Evolutionary conservation across 2,888 invertebrate species (phyloP).

Genomic region (Dryomyza anilis): DNA sequence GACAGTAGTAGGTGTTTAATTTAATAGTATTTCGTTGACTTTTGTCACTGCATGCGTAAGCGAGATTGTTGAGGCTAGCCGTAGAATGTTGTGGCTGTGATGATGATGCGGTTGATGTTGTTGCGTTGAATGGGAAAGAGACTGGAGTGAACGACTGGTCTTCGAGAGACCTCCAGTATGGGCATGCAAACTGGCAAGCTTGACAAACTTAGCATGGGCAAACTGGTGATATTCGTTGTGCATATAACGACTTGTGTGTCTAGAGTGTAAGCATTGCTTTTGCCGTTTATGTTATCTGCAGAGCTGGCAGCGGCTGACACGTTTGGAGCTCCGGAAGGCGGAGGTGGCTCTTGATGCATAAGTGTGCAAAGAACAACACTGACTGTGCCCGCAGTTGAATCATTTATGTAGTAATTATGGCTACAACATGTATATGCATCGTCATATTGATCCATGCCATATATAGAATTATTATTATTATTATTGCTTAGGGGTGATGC

Average conservation of each 20-base stretch:
- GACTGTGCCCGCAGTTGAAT: background rate
- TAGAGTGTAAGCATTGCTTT: too few species aligned
- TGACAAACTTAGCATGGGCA: slow-evolving; percentile 15
- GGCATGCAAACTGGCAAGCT: slow-evolving; percentile 22
- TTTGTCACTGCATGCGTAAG: slow-evolving; percentile 57
- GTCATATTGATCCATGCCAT: slow-evolving; percentile 49
- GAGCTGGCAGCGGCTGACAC: too few species aligned
- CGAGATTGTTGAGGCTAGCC: slow-evolving; percentile 39
- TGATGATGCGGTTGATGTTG: slow-evolving; percentile 27
- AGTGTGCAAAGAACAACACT: slow-evolving; percentile 17
- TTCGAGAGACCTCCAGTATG: slow-evolving; percentile 21
- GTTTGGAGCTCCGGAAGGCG: slow-evolving; percentile 20
- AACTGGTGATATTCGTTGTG: background rate
- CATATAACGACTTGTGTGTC: too few species aligned
- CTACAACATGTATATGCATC: slow-evolving; percentile 50
- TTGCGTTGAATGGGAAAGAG: slow-evolving; percentile 34
- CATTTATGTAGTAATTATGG: slow-evolving; percentile 1
- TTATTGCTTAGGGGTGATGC: slow-evolving; percentile 35
- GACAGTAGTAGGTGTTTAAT: slow-evolving; percentile 11
- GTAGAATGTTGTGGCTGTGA: slow-evolving; percentile 21
- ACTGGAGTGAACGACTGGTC: slow-evolving; percentile 24
- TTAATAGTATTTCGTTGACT: slow-evolving; percentile 6
- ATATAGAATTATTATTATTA: slow-evolving; percentile 45
- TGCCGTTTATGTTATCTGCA: too few species aligned
- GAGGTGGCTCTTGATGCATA: slow-evolving; percentile 25